Evolutionary conservation across 2,888 invertebrate species (phyloP).

Genomic region (Mythimna pallens): DNA sequence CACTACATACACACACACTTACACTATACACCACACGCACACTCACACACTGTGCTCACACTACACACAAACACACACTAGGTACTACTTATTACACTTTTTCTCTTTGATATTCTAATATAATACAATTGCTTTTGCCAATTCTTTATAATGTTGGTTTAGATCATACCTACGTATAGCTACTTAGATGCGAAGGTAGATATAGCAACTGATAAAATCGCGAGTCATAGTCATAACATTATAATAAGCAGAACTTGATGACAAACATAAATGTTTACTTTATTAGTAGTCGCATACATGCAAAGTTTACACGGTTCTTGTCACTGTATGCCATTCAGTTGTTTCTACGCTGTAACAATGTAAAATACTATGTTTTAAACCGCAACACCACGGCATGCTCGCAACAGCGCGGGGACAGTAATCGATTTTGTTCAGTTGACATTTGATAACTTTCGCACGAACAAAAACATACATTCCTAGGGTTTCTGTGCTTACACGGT

Average conservation of each 20-base stretch:
- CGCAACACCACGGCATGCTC: conserved; percentile 6
- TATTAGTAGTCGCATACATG: neutral
- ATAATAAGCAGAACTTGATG: conserved; percentile 6
- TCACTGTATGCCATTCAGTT: neutral
- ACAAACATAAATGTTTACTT: conserved; percentile 1
- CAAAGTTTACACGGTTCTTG: neutral
- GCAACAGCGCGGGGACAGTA: conserved; percentile 17
- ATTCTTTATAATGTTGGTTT: neutral
- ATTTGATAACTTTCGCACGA: conserved; percentile 49
- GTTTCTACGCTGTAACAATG: conserved; percentile 14
- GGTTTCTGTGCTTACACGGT: conserved; percentile 22
- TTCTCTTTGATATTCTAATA: too few relatives aligned
- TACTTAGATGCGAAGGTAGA: neutral
- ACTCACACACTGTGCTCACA: too few relatives aligned
- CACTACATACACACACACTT: too few relatives aligned
- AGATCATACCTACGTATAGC: neutral
- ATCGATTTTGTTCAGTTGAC: conserved; percentile 49
- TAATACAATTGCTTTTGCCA: too few relatives aligned
- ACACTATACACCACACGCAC: too few relatives aligned
- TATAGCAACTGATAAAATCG: neutral
- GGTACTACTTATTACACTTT: too few relatives aligned
- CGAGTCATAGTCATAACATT: conserved; percentile 1
- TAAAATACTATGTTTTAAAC: conserved; percentile 27
- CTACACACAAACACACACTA: too few relatives aligned
- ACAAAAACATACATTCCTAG: conserved; percentile 32